Evolutionary conservation across 2,888 invertebrate species (phyloP).

Genomic region (Troides oblongomaculatus): DNA sequence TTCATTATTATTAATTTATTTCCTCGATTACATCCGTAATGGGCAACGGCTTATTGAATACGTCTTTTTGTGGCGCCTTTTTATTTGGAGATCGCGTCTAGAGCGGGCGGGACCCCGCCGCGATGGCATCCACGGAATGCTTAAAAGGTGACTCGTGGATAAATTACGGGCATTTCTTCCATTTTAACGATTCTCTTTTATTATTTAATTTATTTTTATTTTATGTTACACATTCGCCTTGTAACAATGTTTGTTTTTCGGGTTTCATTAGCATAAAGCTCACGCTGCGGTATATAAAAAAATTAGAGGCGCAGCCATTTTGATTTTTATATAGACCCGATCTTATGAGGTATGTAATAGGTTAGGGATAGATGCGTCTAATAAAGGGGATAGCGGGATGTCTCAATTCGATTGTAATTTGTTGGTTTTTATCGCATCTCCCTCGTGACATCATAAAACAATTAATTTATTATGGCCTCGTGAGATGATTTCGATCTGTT

Average conservation of each 20-base stretch:
- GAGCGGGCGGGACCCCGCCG: constrained; percentile 72
- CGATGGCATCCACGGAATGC: constrained; percentile 77
- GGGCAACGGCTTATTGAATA: constrained; percentile 77
- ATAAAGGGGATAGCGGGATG: constrained; percentile 75
- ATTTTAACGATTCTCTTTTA: constrained; percentile 79
- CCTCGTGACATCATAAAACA: constrained; percentile 76
- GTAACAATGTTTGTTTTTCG: constrained; percentile 79
- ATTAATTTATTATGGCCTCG: constrained; percentile 73
- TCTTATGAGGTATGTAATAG: constrained; percentile 62
- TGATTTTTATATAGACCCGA: constrained; percentile 67
- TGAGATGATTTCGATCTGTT: constrained; percentile 72
- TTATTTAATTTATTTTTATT: constrained; percentile 80
- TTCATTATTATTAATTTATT: constrained; percentile 77
- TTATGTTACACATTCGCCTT: constrained; percentile 79
- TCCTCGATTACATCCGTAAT: constrained; percentile 77
- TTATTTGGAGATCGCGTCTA: constrained; percentile 75
- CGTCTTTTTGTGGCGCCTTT: constrained; percentile 79
- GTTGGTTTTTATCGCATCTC: constrained; percentile 69
- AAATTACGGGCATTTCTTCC: constrained; percentile 79
- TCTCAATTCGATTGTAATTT: constrained; percentile 74
- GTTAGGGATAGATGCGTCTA: constrained; percentile 60
- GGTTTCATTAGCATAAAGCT: constrained; percentile 75
- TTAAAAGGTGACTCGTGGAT: constrained; percentile 79
- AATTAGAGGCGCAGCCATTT: constrained; percentile 59
- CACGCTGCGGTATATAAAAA: constrained; percentile 65